Evolutionary conservation across 2,797 vertebrate species (phyloP), one percentile per base, ranked within the genome.

Genomic region (Lepilemur septentrionalis): DNA sequence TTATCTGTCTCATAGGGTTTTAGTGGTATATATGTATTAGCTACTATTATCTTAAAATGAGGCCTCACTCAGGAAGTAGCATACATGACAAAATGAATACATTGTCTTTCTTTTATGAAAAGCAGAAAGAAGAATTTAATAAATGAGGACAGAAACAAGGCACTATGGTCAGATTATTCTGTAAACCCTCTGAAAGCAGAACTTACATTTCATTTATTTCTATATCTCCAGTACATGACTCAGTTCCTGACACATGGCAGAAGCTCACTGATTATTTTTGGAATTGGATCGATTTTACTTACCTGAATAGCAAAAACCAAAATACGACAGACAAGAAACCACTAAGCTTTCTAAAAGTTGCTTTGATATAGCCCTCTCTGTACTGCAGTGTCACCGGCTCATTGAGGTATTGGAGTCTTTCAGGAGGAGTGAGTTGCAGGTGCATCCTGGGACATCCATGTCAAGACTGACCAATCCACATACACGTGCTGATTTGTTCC

Each of bases 121-220:
- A 15, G n/a, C 75, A 11, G 50, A 83, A 89, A 78, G n/a, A 55
- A 76, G 11, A 87, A 89, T 65, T 94, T 43, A 87, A 61, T 83
- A 78, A 89, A 92, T 69, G 41, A 89, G 35, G 28, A 76, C 12
- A 85, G 20, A 84, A 84, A 76, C 43, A 69, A 89, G n/a, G 5
- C 38, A 55, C 30, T 73, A 61, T 61, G 22, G 8, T 75, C 43
- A 92, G 32, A 88, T 63, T 88, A 84, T 75, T 70, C 28, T 41
- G 52, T 73, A 43, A 73, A n/a, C 8, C 43, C 12, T 86, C 48
- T 76, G 18, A 86, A 96, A 78, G 55, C 7, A 89, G 22, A 63
- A 92, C 67, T 80, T 89, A 22, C 32, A 89, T 89, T 96, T 63
- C 85, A 86, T 78, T 89, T 75, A 89, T 93, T 94, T 93, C 81